Base-by-base conservation (phyloP, 2,113 vertebrate species). In the Aegithalos caudatus region DNA sequence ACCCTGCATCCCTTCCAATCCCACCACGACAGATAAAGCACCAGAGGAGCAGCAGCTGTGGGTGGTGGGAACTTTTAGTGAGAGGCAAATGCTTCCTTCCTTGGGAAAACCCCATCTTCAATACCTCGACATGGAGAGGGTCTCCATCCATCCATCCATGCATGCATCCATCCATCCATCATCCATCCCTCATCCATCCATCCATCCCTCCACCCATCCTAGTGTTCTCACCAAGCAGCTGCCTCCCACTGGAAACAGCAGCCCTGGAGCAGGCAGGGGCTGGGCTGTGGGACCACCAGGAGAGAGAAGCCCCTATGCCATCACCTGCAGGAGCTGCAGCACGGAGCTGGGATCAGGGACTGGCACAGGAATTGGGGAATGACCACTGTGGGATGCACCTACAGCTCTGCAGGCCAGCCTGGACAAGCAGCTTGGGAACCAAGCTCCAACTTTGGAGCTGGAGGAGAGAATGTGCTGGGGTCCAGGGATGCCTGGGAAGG, bases 361-460 rank as follows among this genome's bases (percentile, higher is more conserved):
- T 0, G 0, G n/a, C 42, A 14, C 3, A 1, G 18, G 14, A 47
- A 18, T 1, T 1, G 10, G 12, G 45, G 16, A n/a, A 89, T 40
- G 1, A 20, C 48, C 70, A 21, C 2, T 0, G 21, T 1, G 17
- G 53, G 53, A 64, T 0, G 0, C 14, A 48, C 4, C 69, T 37
- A 16, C 45, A 53, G 25, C 45, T 35, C 71, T 89, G 47, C 22
- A 86, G 47, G 53, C 3, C 65, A 67, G 61, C 47, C 72, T 35
- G 44, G 38, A 71, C 44, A 40, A 82, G 74, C 17, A 67, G 44
- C 24, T 16, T 42, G 40, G n/a, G n/a, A n/a, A n/a, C n/a, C n/a
- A n/a, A n/a, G n/a, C n/a, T n/a, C n/a, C n/a, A n/a, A n/a, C n/a
- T n/a, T n/a, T 40, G 40, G 40, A 40, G 40, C 40, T 40, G 40